Percentiles rank a stretch among this genome's conserved stretches.
phyloP scores from a whole-genome alignment of 2,888 invertebrate species.

The Idaea biselata region DNA sequence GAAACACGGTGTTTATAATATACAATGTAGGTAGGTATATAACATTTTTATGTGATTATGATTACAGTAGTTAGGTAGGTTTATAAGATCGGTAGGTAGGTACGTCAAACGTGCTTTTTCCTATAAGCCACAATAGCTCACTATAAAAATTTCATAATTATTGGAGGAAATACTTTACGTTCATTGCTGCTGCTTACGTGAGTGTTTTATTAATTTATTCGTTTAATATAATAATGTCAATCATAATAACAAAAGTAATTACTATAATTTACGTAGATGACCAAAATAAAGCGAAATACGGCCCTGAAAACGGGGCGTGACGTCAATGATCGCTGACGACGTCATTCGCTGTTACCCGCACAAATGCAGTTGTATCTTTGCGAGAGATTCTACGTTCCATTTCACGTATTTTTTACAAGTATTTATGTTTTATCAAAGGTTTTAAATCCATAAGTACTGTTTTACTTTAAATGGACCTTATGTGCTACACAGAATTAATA shows the following conservation, averaged over 20 bases:
- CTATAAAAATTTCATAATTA: no score
- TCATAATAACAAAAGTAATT: slow-evolving; percentile 30
- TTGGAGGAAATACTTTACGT: neutral
- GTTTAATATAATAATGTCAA: neutral
- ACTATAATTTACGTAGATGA: slow-evolving; percentile 50
- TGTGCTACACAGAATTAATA: neutral
- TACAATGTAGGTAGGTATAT: no score
- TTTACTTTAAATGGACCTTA: neutral
- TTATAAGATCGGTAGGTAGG: no score
- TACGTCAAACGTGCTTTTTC: no score
- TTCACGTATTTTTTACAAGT: slow-evolving; percentile 29
- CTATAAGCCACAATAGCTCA: no score
- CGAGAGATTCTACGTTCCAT: slow-evolving; percentile 49
- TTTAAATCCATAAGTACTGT: neutral
- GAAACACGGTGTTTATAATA: no score
- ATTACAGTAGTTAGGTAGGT: no score
- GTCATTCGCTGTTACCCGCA: slow-evolving; percentile 59
- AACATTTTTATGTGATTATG: no score
- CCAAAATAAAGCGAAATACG: slow-evolving; percentile 68
- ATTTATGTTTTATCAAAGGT: neutral
- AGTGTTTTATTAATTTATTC: neutral
- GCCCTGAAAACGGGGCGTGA: slow-evolving; percentile 75
- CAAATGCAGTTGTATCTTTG: slow-evolving; percentile 36
- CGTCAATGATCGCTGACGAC: slow-evolving; percentile 59
- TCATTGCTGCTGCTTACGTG: slow-evolving; percentile 32